A percentile compares a stretch with the other conserved stretches of the same genome.
phyloP scores from a whole-genome alignment of 1,140 invertebrate genomes.

The Trichonephila inaurata region DNA sequence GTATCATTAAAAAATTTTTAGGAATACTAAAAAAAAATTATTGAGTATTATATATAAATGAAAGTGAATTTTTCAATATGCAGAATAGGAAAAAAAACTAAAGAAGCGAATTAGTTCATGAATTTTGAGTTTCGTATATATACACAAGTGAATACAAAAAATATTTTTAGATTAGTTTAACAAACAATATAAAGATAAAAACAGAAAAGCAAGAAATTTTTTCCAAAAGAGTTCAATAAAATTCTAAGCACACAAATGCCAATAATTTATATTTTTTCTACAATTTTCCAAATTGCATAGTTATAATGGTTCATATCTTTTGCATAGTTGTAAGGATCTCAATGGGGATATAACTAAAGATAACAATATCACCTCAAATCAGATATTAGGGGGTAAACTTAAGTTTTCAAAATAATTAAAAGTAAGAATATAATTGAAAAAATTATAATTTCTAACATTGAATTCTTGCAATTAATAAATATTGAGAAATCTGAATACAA shows the following conservation, averaged over 20 bases:
- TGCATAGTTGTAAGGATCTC: no score
- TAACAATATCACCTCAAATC: not conserved
- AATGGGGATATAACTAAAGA: not conserved
- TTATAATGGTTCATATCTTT: no score
- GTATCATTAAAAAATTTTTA: no score
- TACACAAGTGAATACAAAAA: not conserved
- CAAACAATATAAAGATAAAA: not conserved
- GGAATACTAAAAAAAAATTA: no score
- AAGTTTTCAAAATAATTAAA: no score
- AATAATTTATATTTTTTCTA: not conserved
- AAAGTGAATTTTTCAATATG: no score
- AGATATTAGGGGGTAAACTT: no score
- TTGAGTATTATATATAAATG: no score
- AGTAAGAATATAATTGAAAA: no score
- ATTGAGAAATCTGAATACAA: not conserved
- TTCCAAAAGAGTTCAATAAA: not conserved
- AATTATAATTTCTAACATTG: no score
- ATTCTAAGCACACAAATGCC: not conserved
- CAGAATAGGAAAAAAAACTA: no score
- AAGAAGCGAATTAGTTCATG: not conserved
- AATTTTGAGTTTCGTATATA: constrained; percentile 4
- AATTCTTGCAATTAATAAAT: no score
- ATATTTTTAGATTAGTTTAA: not conserved
- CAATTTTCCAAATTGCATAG: not conserved
- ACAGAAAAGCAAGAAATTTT: not conserved